Base-by-base conservation (phyloP, 2,113 vertebrate genomes). In the Lepisosteus osseus region DNA sequence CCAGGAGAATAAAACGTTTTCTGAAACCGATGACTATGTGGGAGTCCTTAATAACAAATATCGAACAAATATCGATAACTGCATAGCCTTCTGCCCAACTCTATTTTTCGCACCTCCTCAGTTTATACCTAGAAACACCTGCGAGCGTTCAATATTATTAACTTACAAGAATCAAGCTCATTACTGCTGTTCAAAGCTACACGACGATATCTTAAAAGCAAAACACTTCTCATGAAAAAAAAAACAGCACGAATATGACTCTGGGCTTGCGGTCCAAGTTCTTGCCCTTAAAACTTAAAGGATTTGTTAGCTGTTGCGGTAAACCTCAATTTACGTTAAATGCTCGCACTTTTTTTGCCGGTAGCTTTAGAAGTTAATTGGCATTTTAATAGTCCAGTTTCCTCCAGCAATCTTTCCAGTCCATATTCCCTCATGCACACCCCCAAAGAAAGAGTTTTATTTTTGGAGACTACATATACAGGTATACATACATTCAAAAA, bases 221-320 rank as follows among this genome's bases (percentile, higher is more conserved):
- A 47, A 17, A 45, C 54, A 59, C 70, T 55, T 61, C 13, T 57
- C 57, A 59, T 9, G 17, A n/a, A 42, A 9, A 41, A 66, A 42
- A 40, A 72, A 67, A 6, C 40, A 65, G 64, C 45, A 14, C 43
- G 56, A 55, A 59, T 8, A n/a, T 59, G 47, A 51, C 47, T 9
- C 47, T 8, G 41, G 62, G 7, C 51, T 6, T 12, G 11, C 17
- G 62, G 17, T 43, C 51, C 40, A 17, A 17, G 61, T 41, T 5
- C 54, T 29, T 59, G 42, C 64, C 63, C 71, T 72, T 72, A 54
- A 72, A 72, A 72, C 71, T 72, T 66, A 54, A 57, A 72, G n/a
- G 57, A 45, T 59, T 65, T 51, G 45, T 65, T 55, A 6, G 14
- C 2, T 43, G 29, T 29, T 29, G 29, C 29, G 29, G 29, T 29